Conservation (phyloP, 2,888 invertebrate genomes). For the Orchestes rusci region DNA sequence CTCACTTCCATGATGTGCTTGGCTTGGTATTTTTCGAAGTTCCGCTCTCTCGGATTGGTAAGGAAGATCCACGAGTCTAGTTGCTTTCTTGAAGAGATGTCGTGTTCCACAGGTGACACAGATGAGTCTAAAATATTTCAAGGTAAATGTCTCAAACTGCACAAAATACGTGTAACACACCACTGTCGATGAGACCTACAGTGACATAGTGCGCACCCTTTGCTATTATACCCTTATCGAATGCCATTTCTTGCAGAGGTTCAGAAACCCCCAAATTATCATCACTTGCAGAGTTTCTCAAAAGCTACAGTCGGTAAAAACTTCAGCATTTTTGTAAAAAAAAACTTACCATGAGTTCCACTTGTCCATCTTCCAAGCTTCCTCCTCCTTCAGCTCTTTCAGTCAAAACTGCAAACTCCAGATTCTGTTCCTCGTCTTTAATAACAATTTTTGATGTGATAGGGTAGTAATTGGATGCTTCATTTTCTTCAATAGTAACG, state of each 20-base stretch:
- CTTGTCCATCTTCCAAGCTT: slow-evolving; percentile 52
- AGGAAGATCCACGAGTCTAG: slow-evolving; percentile 18
- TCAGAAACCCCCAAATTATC: slow-evolving; percentile 90
- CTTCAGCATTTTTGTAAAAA: neutral
- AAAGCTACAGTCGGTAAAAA: slow-evolving; percentile 47
- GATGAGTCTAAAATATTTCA: slow-evolving; percentile 36
- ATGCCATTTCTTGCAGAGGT: slow-evolving; percentile 74
- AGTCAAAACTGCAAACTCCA: slow-evolving; percentile 48
- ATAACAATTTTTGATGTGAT: slow-evolving; percentile 60
- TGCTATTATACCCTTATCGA: slow-evolving; percentile 58
- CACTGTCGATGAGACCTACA: slow-evolving; percentile 20
- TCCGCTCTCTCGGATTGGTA: slow-evolving; percentile 1
- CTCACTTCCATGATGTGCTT: slow-evolving; percentile 12
- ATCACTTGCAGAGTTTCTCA: slow-evolving; percentile 73
- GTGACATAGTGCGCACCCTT: slow-evolving; percentile 45
- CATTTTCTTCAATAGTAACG: slow-evolving; percentile 45
- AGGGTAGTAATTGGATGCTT: slow-evolving; percentile 69
- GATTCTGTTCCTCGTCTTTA: slow-evolving; percentile 43
- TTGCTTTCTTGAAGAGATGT: slow-evolving; percentile 49
- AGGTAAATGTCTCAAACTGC: too few relatives aligned
- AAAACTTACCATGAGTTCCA: slow-evolving; percentile 56
- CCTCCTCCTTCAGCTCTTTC: slow-evolving; percentile 60
- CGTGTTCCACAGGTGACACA: slow-evolving; percentile 44
- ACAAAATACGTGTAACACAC: slow-evolving; percentile 11
- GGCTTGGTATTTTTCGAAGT: slow-evolving; percentile 9